These are phyloP conservation scores for Illadopsis cleaveri DNA, from an alignment of 2,113 vertebrate genomes.

Conservation along the genomic window DNA sequence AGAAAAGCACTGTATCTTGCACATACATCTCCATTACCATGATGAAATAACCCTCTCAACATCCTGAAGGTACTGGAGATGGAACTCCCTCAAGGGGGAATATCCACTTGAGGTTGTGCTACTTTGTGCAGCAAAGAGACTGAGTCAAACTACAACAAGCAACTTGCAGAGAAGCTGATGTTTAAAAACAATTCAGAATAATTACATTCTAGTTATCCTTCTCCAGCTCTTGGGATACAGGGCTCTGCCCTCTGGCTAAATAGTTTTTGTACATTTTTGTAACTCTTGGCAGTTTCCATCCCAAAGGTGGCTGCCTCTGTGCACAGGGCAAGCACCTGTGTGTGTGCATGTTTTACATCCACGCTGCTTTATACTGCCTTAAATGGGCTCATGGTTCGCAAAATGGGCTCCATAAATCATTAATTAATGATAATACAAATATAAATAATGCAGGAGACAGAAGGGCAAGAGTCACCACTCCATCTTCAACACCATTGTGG, in stretches of 20 bases:
- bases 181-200: background rate
- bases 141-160: background rate
- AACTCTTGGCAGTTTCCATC: background rate
- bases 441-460: slow-evolving; percentile 49
- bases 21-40: background rate
- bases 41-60: background rate
- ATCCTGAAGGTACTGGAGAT: background rate
- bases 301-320: background rate
- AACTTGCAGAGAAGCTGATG: background rate
- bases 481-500: slow-evolving; percentile 7
- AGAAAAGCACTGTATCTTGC: background rate
- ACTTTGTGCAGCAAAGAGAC: background rate
- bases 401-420: slow-evolving; percentile 74
- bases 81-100: background rate
- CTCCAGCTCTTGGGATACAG: background rate
- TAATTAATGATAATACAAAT: slow-evolving; percentile 74
- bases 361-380: background rate
- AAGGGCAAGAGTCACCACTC: slow-evolving; percentile 42
- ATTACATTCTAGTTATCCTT: background rate
- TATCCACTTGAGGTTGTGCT: background rate
- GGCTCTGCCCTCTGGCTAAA: background rate
- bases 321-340: background rate
- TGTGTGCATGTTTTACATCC: background rate
- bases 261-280: background rate
- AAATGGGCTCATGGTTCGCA: slow-evolving; percentile 43